Conservation (phyloP, 92 coral and sea anemone species). For the Phenganax stokvisi region DNA sequence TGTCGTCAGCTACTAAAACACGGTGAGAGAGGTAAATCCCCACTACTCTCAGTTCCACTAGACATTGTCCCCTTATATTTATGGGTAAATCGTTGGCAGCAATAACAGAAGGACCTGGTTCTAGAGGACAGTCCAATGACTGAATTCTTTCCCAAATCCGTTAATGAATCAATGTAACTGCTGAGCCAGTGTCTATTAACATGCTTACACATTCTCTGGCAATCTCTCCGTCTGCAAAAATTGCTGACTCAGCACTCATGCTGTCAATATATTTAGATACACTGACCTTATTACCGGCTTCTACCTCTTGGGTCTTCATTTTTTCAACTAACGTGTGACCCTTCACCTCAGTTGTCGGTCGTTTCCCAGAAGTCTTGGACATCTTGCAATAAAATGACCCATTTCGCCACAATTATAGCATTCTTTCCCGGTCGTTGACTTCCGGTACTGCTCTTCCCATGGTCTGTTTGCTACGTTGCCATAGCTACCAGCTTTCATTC, state of each 20-base stretch:
- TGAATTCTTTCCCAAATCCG: constrained; percentile 7
- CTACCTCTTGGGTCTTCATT: neutral
- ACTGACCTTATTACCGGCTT: neutral
- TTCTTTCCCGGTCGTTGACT: neutral
- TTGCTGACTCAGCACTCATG: constrained; percentile 40
- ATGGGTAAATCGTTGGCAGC: constrained; percentile 47
- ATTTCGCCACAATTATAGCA: constrained; percentile 31
- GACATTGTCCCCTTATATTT: constrained; percentile 32
- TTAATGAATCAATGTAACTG: constrained; percentile 40
- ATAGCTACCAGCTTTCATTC: neutral
- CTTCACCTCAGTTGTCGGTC: neutral
- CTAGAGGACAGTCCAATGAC: neutral
- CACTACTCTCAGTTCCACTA: constrained; percentile 16
- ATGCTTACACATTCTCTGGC: constrained; percentile 28
- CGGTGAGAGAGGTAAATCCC: constrained; percentile 29
- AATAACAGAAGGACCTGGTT: constrained; percentile 17
- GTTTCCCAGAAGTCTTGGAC: constrained; percentile 32
- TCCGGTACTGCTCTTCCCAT: neutral
- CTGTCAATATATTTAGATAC: constrained; percentile 30
- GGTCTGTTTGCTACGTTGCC: neutral
- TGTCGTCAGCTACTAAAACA: constrained; percentile 48
- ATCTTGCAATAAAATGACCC: constrained; percentile 31
- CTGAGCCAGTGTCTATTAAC: constrained; percentile 49
- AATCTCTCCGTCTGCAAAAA: constrained; percentile 40
- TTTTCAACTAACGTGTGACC: constrained; percentile 17